These are phyloP conservation scores for Eupristina koningsbergeri DNA, from an alignment of 1,140 invertebrate genomes.

Conservation along the genomic window DNA sequence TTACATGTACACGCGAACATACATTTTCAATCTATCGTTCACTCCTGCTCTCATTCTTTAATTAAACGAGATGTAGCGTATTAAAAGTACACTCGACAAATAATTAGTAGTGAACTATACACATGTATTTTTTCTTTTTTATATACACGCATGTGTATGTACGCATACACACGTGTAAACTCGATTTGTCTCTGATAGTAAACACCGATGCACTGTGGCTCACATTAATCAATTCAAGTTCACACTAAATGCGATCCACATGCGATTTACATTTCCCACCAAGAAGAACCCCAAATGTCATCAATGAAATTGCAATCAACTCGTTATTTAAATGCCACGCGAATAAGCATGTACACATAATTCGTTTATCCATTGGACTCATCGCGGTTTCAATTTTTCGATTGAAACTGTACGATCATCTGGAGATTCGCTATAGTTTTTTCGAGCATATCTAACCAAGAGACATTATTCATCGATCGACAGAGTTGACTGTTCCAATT, in stretches of 20 bases:
- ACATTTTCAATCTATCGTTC: slow-evolving; percentile 44
- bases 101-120: slow-evolving; percentile 51
- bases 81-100: slow-evolving; percentile 51
- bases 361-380: not conserved
- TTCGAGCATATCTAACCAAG: slow-evolving; percentile 71
- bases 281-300: not conserved
- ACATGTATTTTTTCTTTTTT: slow-evolving; percentile 44
- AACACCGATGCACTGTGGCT: slow-evolving; percentile 13
- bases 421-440: slow-evolving; percentile 70
- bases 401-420: slow-evolving; percentile 68
- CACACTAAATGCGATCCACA: slow-evolving; percentile 11
- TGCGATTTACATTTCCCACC: slow-evolving; percentile 2
- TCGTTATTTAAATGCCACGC: slow-evolving; percentile 25
- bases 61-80: slow-evolving; percentile 49
- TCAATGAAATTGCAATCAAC: slow-evolving; percentile 2
- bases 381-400: slow-evolving; percentile 36
- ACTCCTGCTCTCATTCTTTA: slow-evolving; percentile 40
- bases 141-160: slow-evolving; percentile 42
- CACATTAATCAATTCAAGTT: not conserved
- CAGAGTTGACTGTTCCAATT: slow-evolving; percentile 63
- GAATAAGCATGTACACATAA: slow-evolving; percentile 22
- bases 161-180: slow-evolving; percentile 44
- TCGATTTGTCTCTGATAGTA: slow-evolving; percentile 21
- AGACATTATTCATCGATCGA: slow-evolving; percentile 64
- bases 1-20: slow-evolving; percentile 51